These are phyloP conservation scores for Fragum sueziense DNA, from an alignment of 2,888 invertebrate genomes.

Conservation along the genomic window DNA sequence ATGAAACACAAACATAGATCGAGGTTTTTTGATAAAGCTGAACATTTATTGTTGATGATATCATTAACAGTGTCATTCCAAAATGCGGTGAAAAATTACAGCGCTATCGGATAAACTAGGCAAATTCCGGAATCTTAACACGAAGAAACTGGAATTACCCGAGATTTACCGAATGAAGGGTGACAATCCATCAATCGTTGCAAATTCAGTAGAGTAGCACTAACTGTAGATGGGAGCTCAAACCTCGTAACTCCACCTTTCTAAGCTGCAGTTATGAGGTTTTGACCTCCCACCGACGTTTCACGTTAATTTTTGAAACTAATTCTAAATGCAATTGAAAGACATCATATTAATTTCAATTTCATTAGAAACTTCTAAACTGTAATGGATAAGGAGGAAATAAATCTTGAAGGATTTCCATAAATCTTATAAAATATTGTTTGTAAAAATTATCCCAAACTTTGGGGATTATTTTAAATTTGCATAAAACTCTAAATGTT, in stretches of 20 bases:
- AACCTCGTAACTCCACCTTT: not conserved
- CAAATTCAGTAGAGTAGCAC: not conserved
- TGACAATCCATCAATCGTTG: not conserved
- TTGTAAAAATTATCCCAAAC: too few species aligned
- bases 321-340: too few species aligned
- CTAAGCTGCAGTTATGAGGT: not conserved
- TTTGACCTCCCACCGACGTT: too few species aligned
- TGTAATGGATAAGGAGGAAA: too few species aligned
- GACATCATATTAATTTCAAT: too few species aligned
- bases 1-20: not conserved
- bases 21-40: conserved; percentile 16
- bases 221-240: not conserved
- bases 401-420: too few species aligned
- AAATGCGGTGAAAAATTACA: conserved; percentile 14
- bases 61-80: conserved; percentile 24
- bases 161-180: not conserved
- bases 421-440: too few species aligned
- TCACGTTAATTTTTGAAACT: too few species aligned
- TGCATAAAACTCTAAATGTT: too few species aligned
- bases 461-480: too few species aligned
- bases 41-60: conserved; percentile 25
- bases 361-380: too few species aligned
- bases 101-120: not conserved
- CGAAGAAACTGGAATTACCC: not conserved
- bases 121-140: not conserved